Evolutionary conservation across 2,113 vertebrate species (phyloP), one percentile per base, ranked within the genome.

Genomic region (Glaucidium brasilianum): DNA sequence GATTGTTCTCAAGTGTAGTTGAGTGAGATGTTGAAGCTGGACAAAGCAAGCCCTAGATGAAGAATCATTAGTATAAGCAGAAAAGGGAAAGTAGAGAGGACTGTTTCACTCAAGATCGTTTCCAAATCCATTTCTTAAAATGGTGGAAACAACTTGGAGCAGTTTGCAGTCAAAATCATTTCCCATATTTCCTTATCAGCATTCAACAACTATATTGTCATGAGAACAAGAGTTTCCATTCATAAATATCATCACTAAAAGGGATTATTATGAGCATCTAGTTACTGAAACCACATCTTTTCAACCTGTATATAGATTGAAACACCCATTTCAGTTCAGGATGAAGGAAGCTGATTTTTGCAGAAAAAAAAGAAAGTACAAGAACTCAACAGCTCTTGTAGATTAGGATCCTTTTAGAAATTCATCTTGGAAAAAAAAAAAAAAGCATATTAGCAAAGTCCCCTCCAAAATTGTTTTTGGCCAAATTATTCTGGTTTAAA

Each of bases 311-410:
- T 0, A 34, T 45, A 50, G 10, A 26, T 17, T 14, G 45, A 52
- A 45, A 22, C 1, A 0, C 14, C 15, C 16, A 6, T 27, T 56
- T 8, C 20, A 3, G 20, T 22, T 45, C 5, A 3, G 29, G 39
- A 34, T 11, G 7, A 56, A 35, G 3, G 12, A 30, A 81, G 22
- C 21, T 58, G 41, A 69, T 56, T 32, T 41, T 39, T 26, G 50
- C 56, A 77, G 37, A 20, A 30, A 25, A 56, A 37, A 29, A 39
- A 15, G 13, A 49, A 55, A 68, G 25, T 13, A 43, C 18, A 58
- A 73, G 52, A 66, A 55, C 15, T 25, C 45, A 41, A 66, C 26
- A 60, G 37, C 26, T 49, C 45, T 16, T 43, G 15, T 5, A 20
- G 25, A 29, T 66, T 13, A 62, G 21, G 11, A 27, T 41, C 19